Evolutionary conservation across 2,888 invertebrate genomes (phyloP).

Genomic region (Drosophila maculinotata): DNA sequence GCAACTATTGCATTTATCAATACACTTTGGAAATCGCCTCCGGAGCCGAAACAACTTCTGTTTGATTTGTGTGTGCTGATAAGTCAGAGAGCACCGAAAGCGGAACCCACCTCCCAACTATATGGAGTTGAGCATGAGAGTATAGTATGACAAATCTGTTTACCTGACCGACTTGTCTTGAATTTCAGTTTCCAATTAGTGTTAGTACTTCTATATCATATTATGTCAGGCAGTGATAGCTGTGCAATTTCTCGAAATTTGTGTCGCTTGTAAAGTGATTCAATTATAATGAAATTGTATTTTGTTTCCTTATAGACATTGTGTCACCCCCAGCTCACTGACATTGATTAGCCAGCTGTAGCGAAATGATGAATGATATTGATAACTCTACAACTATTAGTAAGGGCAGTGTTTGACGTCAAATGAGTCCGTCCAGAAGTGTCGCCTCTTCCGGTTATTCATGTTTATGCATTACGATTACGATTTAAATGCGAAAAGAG

Average conservation of each 20-base stretch:
- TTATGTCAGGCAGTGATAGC: conserved; percentile 34
- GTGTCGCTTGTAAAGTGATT: conserved; percentile 55
- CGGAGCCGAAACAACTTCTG: conserved; percentile 12
- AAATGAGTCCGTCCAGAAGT: conserved; percentile 43
- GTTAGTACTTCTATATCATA: conserved; percentile 46
- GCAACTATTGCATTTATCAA: conserved; percentile 65
- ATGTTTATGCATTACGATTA: conserved; percentile 6
- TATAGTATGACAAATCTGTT: conserved; percentile 69
- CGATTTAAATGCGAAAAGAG: conserved; percentile 2
- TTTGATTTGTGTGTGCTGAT: conserved; percentile 62
- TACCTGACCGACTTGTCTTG: conserved; percentile 21
- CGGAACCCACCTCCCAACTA: conserved; percentile 7
- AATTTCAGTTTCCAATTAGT: conserved; percentile 57
- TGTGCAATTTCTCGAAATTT: conserved; percentile 46
- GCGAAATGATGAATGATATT: conserved; percentile 38
- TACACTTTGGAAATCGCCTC: conserved; percentile 44
- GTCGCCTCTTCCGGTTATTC: conserved; percentile 43
- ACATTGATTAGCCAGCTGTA: conserved; percentile 33
- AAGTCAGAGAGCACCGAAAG: conserved; percentile 11
- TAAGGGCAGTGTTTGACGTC: conserved; percentile 53
- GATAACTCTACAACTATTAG: conserved; percentile 35
- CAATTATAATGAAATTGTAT: conserved; percentile 67
- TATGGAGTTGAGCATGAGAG: conserved; percentile 1
- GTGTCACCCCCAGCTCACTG: conserved; percentile 56
- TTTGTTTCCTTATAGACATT: conserved; percentile 70